Conservation (phyloP, 2,797 vertebrate species). For the Rhabdomys pumilio region DNA sequence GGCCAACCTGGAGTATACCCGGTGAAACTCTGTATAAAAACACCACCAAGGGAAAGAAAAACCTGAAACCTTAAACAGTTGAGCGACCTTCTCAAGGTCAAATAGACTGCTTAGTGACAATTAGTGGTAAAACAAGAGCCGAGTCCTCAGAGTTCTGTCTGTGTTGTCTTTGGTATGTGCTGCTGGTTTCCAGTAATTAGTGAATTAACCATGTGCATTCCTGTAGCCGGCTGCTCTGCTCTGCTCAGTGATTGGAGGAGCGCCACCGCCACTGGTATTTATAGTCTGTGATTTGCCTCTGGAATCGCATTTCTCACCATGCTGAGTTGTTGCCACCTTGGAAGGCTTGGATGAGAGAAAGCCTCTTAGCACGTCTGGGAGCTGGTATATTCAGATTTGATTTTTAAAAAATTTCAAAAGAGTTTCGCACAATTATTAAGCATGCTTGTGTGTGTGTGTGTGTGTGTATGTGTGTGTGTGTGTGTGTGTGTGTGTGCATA, state of each 20-base stretch:
- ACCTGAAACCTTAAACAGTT: not conserved
- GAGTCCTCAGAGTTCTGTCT: not conserved
- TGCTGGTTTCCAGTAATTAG: not conserved
- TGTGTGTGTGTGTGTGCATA: too few species aligned
- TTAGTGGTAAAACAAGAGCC: not conserved
- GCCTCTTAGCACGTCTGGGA: not conserved
- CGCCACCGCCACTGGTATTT: constrained; percentile 16
- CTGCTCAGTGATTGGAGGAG: not conserved
- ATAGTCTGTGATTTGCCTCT: constrained; percentile 57
- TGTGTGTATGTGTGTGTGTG: not conserved
- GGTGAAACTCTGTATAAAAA: not conserved
- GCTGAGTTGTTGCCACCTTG: constrained; percentile 27
- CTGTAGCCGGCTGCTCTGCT: not conserved
- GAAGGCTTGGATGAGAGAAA: constrained; percentile 44
- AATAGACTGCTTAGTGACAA: not conserved
- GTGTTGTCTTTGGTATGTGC: not conserved
- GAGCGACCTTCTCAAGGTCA: constrained; percentile 28
- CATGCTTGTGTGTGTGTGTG: not conserved
- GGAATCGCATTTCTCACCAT: constrained; percentile 29
- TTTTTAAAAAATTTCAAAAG: constrained; percentile 26
- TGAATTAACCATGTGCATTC: not conserved
- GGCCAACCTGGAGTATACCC: not conserved
- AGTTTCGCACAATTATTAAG: constrained; percentile 29
- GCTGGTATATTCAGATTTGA: not conserved
- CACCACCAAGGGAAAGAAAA: not conserved